Percentiles rank a stretch among this genome's conserved stretches.
Evolutionary conservation across 1,140 invertebrate genomes (phyloP).

Genomic region (Aethina tumida): DNA sequence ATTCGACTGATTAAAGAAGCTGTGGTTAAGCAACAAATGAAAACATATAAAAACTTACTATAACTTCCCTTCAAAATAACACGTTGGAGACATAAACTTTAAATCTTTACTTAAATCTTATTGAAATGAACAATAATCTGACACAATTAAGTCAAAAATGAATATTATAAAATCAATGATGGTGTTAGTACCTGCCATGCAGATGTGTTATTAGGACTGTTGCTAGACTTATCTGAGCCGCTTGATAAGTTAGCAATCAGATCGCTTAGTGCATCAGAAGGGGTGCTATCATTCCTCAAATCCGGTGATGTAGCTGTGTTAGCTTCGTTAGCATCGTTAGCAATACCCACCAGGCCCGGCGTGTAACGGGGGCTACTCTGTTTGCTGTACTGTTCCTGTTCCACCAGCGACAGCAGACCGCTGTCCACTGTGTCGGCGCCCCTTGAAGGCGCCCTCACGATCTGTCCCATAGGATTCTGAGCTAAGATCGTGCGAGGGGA

Average conservation of each 20-base stretch:
- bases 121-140: no score
- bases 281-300: slow-evolving; percentile 21
- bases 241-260: slow-evolving; percentile 34
- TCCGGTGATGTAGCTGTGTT: slow-evolving; percentile 17
- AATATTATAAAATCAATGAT: slow-evolving; percentile 11
- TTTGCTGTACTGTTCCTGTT: slow-evolving; percentile 31
- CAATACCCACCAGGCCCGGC: slow-evolving; percentile 34
- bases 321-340: slow-evolving; percentile 13
- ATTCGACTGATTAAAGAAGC: no score
- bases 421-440: slow-evolving; percentile 31
- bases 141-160: no score
- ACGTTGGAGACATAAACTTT: no score
- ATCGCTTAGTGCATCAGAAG: slow-evolving; percentile 33
- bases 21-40: no score
- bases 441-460: slow-evolving; percentile 24
- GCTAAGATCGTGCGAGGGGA: slow-evolving; percentile 25
- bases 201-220: slow-evolving; percentile 32
- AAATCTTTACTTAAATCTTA: no score
- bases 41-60: no score
- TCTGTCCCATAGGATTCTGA: slow-evolving; percentile 31
- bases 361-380: slow-evolving; percentile 38
- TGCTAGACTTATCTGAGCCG: slow-evolving; percentile 33
- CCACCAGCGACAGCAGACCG: slow-evolving; percentile 40
- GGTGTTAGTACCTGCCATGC: slow-evolving; percentile 37
- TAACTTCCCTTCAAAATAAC: no score